These are phyloP conservation scores for Delphinapterus leucas DNA, from an alignment of 2,113 vertebrate genomes.

Conservation along the genomic window DNA sequence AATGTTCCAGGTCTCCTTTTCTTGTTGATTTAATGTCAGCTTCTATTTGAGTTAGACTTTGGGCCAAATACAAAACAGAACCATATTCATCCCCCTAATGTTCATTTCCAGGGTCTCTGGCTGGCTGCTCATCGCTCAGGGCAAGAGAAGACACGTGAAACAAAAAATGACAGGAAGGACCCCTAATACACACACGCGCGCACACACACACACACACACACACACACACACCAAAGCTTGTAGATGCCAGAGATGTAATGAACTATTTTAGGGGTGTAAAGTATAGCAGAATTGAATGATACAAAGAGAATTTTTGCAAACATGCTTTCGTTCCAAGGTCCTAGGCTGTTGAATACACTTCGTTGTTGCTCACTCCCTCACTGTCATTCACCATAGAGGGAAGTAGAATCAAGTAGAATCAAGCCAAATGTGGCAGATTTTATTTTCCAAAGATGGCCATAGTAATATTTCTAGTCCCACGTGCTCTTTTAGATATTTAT, in stretches of 20 bases:
- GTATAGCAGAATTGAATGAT: not conserved
- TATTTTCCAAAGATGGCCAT: not conserved
- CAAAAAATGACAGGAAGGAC: not conserved
- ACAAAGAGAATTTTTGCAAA: not conserved
- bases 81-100: not conserved
- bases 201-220: not conserved
- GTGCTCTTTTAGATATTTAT: not conserved
- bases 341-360: not conserved
- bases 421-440: not conserved
- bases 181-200: fast-evolving
- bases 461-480: not conserved
- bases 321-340: not conserved
- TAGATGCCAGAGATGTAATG: not conserved
- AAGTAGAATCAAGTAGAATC: not conserved
- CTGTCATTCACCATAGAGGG: not conserved
- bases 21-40: conserved; percentile 60
- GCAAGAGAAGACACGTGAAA: not conserved
- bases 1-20: not conserved
- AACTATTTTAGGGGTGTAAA: not conserved
- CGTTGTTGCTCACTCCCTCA: not conserved
- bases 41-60: conserved; percentile 53
- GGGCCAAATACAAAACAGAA: conserved; percentile 42
- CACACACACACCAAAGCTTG: too few species aligned
- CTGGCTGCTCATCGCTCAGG: not conserved
- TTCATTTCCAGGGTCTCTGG: not conserved